These are phyloP conservation scores for Paramisgurnus dabryanus DNA, from an alignment of 2,113 vertebrate genomes.

Conservation along the genomic window DNA sequence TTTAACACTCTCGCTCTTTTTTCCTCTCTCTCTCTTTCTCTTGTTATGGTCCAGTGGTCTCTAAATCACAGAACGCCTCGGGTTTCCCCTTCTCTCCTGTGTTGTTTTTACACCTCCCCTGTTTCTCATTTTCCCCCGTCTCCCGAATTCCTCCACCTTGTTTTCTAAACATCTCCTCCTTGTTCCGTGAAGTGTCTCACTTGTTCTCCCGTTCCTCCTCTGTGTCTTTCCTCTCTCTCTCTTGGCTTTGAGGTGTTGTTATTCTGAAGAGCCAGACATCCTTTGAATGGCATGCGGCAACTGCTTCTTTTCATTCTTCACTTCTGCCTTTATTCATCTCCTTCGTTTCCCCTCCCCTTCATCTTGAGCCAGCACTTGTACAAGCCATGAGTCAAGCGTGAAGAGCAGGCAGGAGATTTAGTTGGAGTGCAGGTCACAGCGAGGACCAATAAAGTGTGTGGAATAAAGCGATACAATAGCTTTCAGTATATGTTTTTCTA, in stretches of 20 bases:
- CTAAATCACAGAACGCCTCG: slow-evolving; percentile 28
- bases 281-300: slow-evolving; percentile 42
- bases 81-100: slow-evolving; percentile 35
- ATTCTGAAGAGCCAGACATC: slow-evolving; percentile 44
- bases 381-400: slow-evolving; percentile 32
- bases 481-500: background rate
- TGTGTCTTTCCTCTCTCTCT: slow-evolving; percentile 33
- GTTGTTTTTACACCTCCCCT: slow-evolving; percentile 32
- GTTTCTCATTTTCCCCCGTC: slow-evolving; percentile 32
- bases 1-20: background rate
- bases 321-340: slow-evolving; percentile 44
- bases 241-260: slow-evolving; percentile 41
- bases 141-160: slow-evolving; percentile 41
- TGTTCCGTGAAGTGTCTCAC: slow-evolving; percentile 46
- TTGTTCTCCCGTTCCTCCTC: slow-evolving; percentile 39
- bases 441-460: background rate
- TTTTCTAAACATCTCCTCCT: slow-evolving; percentile 43
- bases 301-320: slow-evolving; percentile 53
- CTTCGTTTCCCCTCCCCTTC: slow-evolving; percentile 38
- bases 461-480: background rate
- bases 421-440: slow-evolving; percentile 19
- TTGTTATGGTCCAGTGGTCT: slow-evolving; percentile 22
- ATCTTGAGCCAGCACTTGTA: slow-evolving; percentile 51
- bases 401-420: slow-evolving; percentile 37
- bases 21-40: background rate